phyloP scores from a whole-genome alignment of 2,888 invertebrate genomes.

The Melanostoma scalare region DNA sequence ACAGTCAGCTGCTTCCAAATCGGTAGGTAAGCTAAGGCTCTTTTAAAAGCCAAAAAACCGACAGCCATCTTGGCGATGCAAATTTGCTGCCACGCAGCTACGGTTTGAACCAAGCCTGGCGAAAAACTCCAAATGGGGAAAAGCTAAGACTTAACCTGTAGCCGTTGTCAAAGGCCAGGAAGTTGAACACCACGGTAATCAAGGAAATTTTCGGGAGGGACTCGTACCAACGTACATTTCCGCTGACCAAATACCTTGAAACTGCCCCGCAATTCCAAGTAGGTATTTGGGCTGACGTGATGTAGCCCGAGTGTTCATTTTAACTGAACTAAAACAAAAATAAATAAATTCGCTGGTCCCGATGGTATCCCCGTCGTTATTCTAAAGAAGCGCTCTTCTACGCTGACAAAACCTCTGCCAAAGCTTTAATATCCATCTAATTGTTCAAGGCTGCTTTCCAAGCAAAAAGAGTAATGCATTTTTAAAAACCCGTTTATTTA shows the following conservation, averaged over 20 bases:
- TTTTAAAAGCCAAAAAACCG: conserved; percentile 80
- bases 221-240: conserved; percentile 98
- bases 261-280: conserved; percentile 95
- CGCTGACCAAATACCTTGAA: conserved; percentile 96
- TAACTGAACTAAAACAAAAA: conserved; percentile 61
- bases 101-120: conserved; percentile 78
- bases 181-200: conserved; percentile 93
- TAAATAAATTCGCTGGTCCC: conserved; percentile 30
- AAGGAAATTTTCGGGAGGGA: conserved; percentile 97
- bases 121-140: conserved; percentile 83
- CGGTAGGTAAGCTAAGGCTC: conserved; percentile 80
- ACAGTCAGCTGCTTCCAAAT: conserved; percentile 80
- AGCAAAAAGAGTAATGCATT: too few relatives aligned
- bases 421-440: too few relatives aligned
- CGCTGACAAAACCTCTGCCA: too few relatives aligned
- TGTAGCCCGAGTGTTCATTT: conserved; percentile 57
- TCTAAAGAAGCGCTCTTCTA: too few relatives aligned
- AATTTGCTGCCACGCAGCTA: too few relatives aligned
- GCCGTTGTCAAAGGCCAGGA: conserved; percentile 89
- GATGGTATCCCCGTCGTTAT: too few relatives aligned
- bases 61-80: too few relatives aligned
- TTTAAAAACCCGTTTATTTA: too few relatives aligned
- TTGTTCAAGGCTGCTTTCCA: too few relatives aligned
- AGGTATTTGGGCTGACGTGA: conserved; percentile 79
- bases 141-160: conserved; percentile 83